These are phyloP conservation scores for Ascaphus truei DNA, from an alignment of 2,113 vertebrate genomes.

Conservation along the genomic window DNA sequence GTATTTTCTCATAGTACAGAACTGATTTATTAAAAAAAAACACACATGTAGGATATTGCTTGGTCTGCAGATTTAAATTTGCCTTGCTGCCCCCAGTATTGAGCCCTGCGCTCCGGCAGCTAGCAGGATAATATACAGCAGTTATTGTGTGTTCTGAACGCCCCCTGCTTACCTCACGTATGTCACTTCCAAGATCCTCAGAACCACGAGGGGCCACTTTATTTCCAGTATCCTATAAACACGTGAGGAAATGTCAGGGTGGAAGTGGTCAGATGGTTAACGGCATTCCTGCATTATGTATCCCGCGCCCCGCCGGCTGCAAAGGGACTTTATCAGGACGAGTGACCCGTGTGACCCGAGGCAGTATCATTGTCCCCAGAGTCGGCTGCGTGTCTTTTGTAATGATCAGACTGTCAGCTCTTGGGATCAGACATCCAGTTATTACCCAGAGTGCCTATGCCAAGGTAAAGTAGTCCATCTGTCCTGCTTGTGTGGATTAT, in stretches of 20 bases:
- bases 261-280: conserved; percentile 30
- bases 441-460: neutral
- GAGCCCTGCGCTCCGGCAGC: no score
- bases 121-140: no score
- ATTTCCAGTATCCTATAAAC: conserved; percentile 12
- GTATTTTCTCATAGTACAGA: no score
- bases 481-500: no score
- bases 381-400: conserved; percentile 3
- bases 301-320: neutral
- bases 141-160: no score
- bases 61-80: no score
- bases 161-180: conserved; percentile 1
- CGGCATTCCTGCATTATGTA: conserved; percentile 16
- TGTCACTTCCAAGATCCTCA: conserved; percentile 9
- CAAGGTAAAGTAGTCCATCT: no score
- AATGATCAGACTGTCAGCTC: neutral
- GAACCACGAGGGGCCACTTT: neutral
- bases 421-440: neutral
- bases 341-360: neutral
- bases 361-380: neutral
- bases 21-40: no score
- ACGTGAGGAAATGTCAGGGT: conserved; percentile 33
- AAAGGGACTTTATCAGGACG: no score
- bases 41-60: no score
- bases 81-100: no score